Evolutionary conservation across 2,888 invertebrate genomes (phyloP).

Genomic region (Microctonus hyperodae): DNA sequence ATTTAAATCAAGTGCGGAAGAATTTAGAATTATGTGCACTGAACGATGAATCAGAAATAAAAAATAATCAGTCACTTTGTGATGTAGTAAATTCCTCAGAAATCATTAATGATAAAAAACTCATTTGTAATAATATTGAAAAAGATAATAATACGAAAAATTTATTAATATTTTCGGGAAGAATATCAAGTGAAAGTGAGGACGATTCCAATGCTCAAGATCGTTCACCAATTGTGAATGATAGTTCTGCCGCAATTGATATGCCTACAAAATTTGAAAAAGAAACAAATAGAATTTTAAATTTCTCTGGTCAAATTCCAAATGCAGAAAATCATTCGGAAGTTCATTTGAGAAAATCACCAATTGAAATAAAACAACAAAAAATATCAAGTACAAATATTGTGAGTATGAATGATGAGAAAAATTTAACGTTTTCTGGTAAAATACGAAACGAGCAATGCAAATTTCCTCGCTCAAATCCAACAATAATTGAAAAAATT

Average conservation of each 20-base stretch:
- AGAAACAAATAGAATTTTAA: slow-evolving; percentile 31
- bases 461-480: slow-evolving; percentile 28
- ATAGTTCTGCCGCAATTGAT: not conserved
- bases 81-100: not conserved
- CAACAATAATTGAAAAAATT: slow-evolving; percentile 37
- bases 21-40: slow-evolving; percentile 9
- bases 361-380: not conserved
- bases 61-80: not conserved
- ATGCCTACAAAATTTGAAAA: slow-evolving; percentile 19
- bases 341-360: slow-evolving; percentile 1
- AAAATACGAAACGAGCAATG: slow-evolving; percentile 12
- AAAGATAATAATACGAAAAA: slow-evolving; percentile 17
- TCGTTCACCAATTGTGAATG: slow-evolving; percentile 20
- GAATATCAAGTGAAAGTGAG: slow-evolving; percentile 30
- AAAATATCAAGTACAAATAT: not conserved
- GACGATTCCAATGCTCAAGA: slow-evolving; percentile 32
- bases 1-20: slow-evolving; percentile 21
- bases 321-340: slow-evolving; percentile 7
- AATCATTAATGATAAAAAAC: not conserved
- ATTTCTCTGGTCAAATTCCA: slow-evolving; percentile 31
- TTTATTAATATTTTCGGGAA: slow-evolving; percentile 26
- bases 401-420: not conserved
- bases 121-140: not conserved
- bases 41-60: not conserved
- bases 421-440: slow-evolving; percentile 21